These are phyloP conservation scores for Hololepta plana DNA, from an alignment of 2,888 invertebrate genomes.

Conservation along the genomic window DNA sequence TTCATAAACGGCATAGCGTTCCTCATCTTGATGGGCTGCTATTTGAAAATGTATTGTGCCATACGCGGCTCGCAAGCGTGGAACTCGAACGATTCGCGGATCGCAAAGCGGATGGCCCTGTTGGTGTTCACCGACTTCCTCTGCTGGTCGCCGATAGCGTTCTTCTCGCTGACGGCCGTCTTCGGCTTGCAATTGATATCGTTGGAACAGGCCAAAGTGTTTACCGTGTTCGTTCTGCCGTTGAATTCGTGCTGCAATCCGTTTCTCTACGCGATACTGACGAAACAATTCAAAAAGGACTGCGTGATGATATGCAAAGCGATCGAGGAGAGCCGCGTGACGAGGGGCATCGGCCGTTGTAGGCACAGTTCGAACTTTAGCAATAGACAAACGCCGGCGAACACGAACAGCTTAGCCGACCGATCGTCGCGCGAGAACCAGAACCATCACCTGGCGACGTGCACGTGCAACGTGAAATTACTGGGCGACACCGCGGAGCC, in stretches of 20 bases:
- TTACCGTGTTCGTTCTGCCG: constrained; percentile 89
- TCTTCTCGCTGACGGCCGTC: constrained; percentile 85
- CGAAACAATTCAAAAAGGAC: constrained; percentile 95
- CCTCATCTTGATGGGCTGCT: constrained; percentile 86
- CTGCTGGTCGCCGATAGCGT: constrained; percentile 96
- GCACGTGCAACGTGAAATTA: constrained; percentile 37
- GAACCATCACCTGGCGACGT: constrained; percentile 35
- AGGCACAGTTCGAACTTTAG: constrained; percentile 76
- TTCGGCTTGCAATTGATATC: constrained; percentile 82
- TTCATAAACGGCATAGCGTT: constrained; percentile 87
- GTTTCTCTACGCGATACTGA: constrained; percentile 91
- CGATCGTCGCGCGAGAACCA: constrained; percentile 58
- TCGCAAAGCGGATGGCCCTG: constrained; percentile 92
- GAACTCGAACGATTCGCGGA: constrained; percentile 93
- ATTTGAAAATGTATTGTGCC: constrained; percentile 93
- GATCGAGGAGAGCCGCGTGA: constrained; percentile 85
- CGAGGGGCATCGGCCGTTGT: constrained; percentile 71
- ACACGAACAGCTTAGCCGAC: constrained; percentile 69
- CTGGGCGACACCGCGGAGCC: constrained; percentile 22
- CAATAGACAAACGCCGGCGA: constrained; percentile 71
- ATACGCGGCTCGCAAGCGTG: constrained; percentile 93
- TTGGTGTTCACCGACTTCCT: constrained; percentile 93
- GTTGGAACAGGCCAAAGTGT: constrained; percentile 88
- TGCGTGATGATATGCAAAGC: constrained; percentile 91
- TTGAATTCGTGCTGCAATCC: constrained; percentile 96